Evolutionary conservation across 1,140 invertebrate species (phyloP).

Genomic region (Mizuhopecten yessoensis): DNA sequence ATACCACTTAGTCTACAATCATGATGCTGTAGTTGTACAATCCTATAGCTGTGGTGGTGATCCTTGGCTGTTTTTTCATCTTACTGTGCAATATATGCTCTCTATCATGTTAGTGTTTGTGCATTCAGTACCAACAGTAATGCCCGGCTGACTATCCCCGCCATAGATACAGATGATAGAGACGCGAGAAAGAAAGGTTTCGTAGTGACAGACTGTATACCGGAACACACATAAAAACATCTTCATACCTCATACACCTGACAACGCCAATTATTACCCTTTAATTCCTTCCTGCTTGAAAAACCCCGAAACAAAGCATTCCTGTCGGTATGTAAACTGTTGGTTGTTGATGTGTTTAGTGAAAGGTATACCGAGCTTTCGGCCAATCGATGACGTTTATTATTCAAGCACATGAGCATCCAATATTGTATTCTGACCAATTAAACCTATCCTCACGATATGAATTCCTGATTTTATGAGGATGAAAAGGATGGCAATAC

Average conservation of each 20-base stretch:
- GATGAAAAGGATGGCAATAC: too few species aligned
- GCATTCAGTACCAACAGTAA: too few species aligned
- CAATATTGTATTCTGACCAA: too few species aligned
- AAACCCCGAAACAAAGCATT: background rate
- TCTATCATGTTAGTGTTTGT: background rate
- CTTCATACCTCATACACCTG: background rate
- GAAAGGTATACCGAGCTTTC: background rate
- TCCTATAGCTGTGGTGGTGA: too few species aligned
- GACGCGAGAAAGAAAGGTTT: background rate
- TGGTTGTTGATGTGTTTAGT: background rate
- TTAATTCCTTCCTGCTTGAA: background rate
- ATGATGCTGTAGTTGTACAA: too few species aligned
- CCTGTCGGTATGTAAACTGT: background rate
- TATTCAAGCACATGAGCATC: too few species aligned
- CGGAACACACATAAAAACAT: background rate
- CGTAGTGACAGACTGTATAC: background rate
- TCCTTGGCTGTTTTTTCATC: too few species aligned
- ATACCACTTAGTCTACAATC: too few species aligned
- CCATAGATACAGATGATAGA: background rate
- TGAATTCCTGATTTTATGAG: too few species aligned
- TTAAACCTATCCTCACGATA: too few species aligned
- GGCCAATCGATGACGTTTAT: too few species aligned
- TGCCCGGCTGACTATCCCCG: background rate
- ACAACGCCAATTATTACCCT: background rate
- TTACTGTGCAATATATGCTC: background rate